Percentiles rank a stretch among this genome's conserved stretches.
These are phyloP conservation scores for Oscheius sp. DNA, from an alignment of 2,888 invertebrate genomes.

Conservation along the genomic window DNA sequence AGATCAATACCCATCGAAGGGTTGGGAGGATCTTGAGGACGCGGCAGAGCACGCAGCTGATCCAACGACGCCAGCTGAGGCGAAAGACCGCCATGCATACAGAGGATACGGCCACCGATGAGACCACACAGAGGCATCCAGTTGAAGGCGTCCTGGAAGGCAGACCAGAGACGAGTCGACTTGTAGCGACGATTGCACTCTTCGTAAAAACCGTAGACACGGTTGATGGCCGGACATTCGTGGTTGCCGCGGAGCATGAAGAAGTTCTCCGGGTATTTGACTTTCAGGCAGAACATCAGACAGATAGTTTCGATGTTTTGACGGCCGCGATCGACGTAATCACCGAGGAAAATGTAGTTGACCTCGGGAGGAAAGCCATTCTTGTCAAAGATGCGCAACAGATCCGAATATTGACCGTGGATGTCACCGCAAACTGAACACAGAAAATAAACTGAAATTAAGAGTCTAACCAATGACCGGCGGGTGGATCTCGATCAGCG, in stretches of 20 bases:
- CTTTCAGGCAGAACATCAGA: background rate
- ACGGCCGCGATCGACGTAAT: background rate
- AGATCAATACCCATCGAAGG: too few species aligned
- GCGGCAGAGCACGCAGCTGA: too few species aligned
- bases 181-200: conserved; percentile 58
- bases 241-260: conserved; percentile 50
- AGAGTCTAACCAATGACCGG: too few species aligned
- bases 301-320: background rate
- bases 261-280: conserved; percentile 12
- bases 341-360: background rate
- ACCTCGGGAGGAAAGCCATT: conserved; percentile 39
- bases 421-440: conserved; percentile 42
- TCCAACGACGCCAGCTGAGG: too few species aligned
- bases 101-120: too few species aligned
- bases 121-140: too few species aligned
- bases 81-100: too few species aligned
- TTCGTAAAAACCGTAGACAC: conserved; percentile 48
- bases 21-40: conserved; percentile 67
- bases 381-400: background rate
- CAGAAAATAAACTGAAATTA: too few species aligned
- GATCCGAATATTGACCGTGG: conserved; percentile 4
- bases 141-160: too few species aligned
- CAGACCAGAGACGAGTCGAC: conserved; percentile 56
- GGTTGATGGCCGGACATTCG: conserved; percentile 49
- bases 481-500: conserved; percentile 64